Percentiles rank a stretch among this genome's conserved stretches.
Conservation (phyloP, 2,797 vertebrate genomes). For the Mus spretus region DNA sequence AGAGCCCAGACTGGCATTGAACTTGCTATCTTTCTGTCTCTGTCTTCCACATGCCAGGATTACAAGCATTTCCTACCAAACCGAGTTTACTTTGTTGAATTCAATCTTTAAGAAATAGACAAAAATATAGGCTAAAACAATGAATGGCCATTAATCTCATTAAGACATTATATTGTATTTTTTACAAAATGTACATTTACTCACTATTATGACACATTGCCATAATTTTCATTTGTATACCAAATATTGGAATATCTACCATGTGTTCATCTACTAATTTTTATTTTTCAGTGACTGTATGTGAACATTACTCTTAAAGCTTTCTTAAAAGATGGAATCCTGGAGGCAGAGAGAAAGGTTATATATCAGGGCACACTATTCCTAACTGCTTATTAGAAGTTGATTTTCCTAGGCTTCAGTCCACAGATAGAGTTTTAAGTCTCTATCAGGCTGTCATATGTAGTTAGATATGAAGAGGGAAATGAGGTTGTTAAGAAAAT, state of each 20-base stretch:
- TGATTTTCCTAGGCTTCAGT: background rate
- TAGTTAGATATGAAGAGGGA: conserved; percentile 22
- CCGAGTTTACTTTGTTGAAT: background rate
- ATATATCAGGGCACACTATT: background rate
- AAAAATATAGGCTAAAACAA: background rate
- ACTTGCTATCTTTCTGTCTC: background rate
- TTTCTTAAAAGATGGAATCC: background rate
- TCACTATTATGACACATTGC: background rate
- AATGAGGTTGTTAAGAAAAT: conserved; percentile 31
- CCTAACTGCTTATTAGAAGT: background rate
- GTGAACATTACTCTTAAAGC: background rate
- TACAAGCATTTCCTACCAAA: too few relatives aligned
- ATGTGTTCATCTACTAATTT: background rate
- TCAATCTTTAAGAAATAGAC: background rate
- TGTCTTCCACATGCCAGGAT: background rate
- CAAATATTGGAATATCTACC: background rate
- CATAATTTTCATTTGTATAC: background rate
- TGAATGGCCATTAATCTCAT: background rate
- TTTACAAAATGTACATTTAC: too few relatives aligned
- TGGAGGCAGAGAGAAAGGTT: background rate
- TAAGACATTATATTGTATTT: background rate
- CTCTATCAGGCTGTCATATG: background rate
- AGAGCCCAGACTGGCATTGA: background rate
- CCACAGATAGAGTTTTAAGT: background rate
- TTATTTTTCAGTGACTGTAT: background rate